These are phyloP conservation scores for Rhodeus uyekii DNA, from an alignment of 2,797 vertebrate species.

Conservation along the genomic window DNA sequence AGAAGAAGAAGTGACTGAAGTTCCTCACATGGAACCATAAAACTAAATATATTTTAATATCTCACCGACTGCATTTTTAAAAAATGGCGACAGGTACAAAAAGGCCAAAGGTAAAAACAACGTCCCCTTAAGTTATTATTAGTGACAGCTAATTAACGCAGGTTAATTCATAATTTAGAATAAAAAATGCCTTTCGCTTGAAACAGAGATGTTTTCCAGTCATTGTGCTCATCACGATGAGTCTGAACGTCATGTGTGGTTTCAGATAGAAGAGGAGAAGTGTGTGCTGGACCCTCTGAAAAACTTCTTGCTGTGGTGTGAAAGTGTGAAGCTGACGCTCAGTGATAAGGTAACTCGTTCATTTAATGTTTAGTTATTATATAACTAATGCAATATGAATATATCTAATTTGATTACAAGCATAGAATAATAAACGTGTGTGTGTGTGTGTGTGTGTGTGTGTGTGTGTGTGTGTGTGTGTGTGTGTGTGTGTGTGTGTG, in stretches of 20 bases:
- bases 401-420: too few species aligned
- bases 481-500: too few species aligned
- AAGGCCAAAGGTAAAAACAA: slow-evolving; percentile 15
- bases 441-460: too few species aligned
- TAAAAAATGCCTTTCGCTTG: not conserved
- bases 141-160: not conserved
- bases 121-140: not conserved
- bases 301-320: slow-evolving; percentile 64
- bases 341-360: slow-evolving; percentile 62
- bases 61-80: not conserved
- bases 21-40: not conserved
- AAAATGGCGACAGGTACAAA: slow-evolving; percentile 37
- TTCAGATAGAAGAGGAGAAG: slow-evolving; percentile 16
- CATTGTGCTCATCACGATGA: not conserved
- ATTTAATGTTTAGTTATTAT: too few species aligned
- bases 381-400: too few species aligned
- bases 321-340: slow-evolving; percentile 72
- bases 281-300: slow-evolving; percentile 58
- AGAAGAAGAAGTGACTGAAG: not conserved
- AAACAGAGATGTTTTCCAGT: not conserved
- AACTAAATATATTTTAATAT: not conserved
- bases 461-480: too few species aligned
- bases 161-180: not conserved
- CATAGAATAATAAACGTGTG: too few species aligned
- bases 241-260: not conserved